These are phyloP conservation scores for Australoheros facetus DNA, from an alignment of 2,797 vertebrate genomes.

Conservation along the genomic window DNA sequence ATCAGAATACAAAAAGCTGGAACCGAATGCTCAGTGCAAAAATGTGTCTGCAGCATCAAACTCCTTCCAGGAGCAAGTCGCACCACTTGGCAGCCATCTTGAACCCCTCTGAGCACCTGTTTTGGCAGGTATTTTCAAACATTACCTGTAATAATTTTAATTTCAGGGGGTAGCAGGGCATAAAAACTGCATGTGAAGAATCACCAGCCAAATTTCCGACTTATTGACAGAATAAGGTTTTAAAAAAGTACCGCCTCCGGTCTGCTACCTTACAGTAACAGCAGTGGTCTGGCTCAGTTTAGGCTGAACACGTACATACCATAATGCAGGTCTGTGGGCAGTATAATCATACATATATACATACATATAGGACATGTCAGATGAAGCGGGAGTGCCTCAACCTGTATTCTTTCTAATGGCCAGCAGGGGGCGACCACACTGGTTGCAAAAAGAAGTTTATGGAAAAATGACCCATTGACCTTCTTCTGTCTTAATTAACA, in stretches of 20 bases:
- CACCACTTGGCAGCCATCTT: not conserved
- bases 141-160: conserved; percentile 3
- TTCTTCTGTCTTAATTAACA: no score
- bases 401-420: no score
- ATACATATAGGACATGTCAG: not conserved
- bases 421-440: no score
- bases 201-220: not conserved
- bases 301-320: no score
- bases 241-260: no score
- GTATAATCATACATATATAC: not conserved
- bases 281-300: no score
- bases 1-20: conserved; percentile 6
- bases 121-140: not conserved
- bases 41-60: not conserved
- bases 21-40: not conserved
- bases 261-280: no score
- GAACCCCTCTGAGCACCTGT: not conserved
- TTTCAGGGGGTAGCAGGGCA: not conserved
- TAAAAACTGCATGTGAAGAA: not conserved
- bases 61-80: not conserved
- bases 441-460: no score
- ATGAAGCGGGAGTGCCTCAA: not conserved
- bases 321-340: not conserved
- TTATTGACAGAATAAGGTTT: not conserved
- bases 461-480: no score